These are phyloP conservation scores for Mesorhabditis belari DNA, from an alignment of 2,888 invertebrate genomes.

Conservation along the genomic window DNA sequence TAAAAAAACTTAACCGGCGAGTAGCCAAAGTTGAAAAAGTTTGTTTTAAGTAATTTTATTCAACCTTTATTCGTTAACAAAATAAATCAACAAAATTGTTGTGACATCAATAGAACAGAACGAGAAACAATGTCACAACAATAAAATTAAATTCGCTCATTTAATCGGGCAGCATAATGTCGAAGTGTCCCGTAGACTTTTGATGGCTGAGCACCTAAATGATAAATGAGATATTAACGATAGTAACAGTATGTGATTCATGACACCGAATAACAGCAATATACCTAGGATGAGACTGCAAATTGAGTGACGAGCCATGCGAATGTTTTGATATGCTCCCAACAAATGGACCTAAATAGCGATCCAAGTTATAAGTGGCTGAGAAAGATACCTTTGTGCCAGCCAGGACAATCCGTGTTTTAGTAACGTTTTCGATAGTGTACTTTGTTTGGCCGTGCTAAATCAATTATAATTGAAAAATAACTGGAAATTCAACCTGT, in stretches of 20 bases:
- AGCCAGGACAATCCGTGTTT: slow-evolving; percentile 71
- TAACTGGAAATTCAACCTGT: slow-evolving; percentile 62
- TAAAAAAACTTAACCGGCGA: no score
- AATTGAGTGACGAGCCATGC: slow-evolving; percentile 82
- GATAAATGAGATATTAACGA: background rate
- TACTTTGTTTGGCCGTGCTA: slow-evolving; percentile 75
- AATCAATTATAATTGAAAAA: background rate
- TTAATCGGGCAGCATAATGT: slow-evolving; percentile 74
- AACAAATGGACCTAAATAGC: slow-evolving; percentile 73
- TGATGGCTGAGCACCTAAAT: slow-evolving; percentile 77
- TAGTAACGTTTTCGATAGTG: slow-evolving; percentile 96
- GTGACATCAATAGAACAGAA: no score
- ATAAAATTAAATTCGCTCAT: slow-evolving; percentile 70
- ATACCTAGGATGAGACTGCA: slow-evolving; percentile 85
- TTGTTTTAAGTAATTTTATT: no score
- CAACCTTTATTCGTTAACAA: no score
- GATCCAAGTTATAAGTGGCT: background rate
- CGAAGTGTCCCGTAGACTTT: slow-evolving; percentile 93
- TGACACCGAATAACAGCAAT: slow-evolving; percentile 14
- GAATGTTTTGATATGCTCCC: slow-evolving; percentile 93
- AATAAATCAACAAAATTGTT: no score
- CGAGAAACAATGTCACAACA: slow-evolving; percentile 1
- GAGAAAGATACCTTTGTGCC: background rate
- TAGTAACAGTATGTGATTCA: background rate
- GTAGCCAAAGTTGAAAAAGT: no score